Evolutionary conservation across 2,113 vertebrate genomes (phyloP).

Genomic region (Mobula birostris): DNA sequence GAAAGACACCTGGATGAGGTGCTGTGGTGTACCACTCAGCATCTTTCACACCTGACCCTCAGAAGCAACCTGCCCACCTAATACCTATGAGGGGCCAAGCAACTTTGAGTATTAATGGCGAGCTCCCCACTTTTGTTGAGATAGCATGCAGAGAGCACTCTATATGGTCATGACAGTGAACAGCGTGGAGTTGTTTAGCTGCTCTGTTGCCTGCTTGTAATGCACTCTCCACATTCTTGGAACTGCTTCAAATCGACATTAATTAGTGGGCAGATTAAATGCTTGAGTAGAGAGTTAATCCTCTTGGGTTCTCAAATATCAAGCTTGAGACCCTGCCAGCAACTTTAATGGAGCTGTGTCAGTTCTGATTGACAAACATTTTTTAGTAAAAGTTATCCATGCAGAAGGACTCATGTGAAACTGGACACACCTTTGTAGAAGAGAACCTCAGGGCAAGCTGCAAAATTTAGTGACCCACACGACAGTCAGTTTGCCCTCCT

Average conservation of each 20-base stretch:
- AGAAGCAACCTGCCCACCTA: background rate
- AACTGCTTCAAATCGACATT: slow-evolving; percentile 22
- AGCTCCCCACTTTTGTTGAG: background rate
- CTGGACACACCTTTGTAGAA: background rate
- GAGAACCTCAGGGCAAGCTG: background rate
- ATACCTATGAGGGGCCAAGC: background rate
- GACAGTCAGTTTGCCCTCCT: background rate
- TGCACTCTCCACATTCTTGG: slow-evolving; percentile 22
- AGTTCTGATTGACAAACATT: slow-evolving; percentile 5
- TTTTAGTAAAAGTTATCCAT: slow-evolving; percentile 1
- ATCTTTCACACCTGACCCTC: background rate
- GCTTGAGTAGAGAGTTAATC: slow-evolving; percentile 23
- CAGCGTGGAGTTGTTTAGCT: background rate
- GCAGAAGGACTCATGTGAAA: slow-evolving; percentile 12
- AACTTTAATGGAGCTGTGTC: slow-evolving; percentile 4
- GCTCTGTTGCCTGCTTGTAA: background rate
- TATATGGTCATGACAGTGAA: slow-evolving; percentile 4
- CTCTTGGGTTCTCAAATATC: slow-evolving; percentile 6
- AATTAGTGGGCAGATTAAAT: slow-evolving; percentile 33
- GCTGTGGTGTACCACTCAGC: background rate
- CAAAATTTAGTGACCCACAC: background rate
- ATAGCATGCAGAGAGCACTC: background rate
- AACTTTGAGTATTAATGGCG: background rate
- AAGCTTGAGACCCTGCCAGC: slow-evolving; percentile 4
- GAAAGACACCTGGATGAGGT: background rate